A percentile compares a stretch with the other conserved stretches of the same genome.
phyloP scores from a whole-genome alignment of 2,888 invertebrate genomes.

The Endotricha flammealis region DNA sequence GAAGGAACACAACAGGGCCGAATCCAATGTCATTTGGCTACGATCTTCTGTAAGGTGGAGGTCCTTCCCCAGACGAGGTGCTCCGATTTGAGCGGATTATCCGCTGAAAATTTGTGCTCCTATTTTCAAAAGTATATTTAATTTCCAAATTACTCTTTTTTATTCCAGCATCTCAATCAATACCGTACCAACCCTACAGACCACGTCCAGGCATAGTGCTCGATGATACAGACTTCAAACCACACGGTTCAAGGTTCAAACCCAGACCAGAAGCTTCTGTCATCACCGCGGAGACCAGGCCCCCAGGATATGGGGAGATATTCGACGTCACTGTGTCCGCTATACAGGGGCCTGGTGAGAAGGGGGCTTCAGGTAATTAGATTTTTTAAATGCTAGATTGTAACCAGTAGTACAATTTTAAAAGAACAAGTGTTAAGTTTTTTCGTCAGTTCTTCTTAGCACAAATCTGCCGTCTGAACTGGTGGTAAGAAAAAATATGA shows the following conservation, averaged over 20 bases:
- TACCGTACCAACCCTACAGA: constrained; percentile 81
- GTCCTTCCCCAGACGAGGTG: neutral
- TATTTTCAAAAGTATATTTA: too few species aligned
- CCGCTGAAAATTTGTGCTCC: too few species aligned
- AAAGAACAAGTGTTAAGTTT: too few species aligned
- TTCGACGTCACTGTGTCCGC: constrained; percentile 94
- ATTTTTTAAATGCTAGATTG: too few species aligned
- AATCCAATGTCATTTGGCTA: neutral
- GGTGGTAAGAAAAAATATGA: too few species aligned
- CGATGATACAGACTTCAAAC: constrained; percentile 89
- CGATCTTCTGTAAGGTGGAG: neutral
- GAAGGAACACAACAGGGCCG: too few species aligned
- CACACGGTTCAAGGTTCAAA: constrained; percentile 71
- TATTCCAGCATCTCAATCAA: constrained; percentile 55
- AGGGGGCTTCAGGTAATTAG: constrained; percentile 59
- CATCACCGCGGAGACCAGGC: constrained; percentile 63
- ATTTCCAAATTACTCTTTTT: neutral
- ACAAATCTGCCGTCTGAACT: too few species aligned
- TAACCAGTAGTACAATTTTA: too few species aligned
- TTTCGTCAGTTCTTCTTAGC: too few species aligned
- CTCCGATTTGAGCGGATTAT: neutral
- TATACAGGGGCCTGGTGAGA: constrained; percentile 88
- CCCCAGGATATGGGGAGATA: constrained; percentile 83
- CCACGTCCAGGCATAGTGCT: constrained; percentile 91
- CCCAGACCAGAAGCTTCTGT: constrained; percentile 53